Percentiles rank a stretch among this genome's conserved stretches.
Evolutionary conservation across 2,888 invertebrate genomes (phyloP).

Genomic region (Melieria crassipennis): DNA sequence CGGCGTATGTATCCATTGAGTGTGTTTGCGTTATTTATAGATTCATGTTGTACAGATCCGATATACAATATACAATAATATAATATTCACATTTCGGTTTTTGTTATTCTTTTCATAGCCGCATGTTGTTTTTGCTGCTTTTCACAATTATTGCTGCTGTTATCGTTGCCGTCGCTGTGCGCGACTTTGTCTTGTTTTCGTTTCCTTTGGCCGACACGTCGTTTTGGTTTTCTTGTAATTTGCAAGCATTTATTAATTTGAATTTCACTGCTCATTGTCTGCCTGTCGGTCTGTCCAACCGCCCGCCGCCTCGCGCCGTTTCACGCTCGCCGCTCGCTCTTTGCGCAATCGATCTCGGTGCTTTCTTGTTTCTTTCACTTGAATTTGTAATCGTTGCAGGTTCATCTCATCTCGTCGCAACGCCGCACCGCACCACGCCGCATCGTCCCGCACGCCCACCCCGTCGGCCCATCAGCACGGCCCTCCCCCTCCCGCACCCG

Average conservation of each 20-base stretch:
- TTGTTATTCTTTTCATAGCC: not conserved
- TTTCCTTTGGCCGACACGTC: not conserved
- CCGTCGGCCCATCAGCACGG: too few species aligned
- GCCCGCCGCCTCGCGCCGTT: not conserved
- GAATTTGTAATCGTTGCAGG: not conserved
- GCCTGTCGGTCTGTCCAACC: too few species aligned
- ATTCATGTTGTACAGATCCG: slow-evolving; percentile 30
- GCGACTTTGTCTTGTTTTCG: too few species aligned
- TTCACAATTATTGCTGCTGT: too few species aligned
- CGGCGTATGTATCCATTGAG: not conserved
- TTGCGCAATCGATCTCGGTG: not conserved
- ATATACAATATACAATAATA: not conserved
- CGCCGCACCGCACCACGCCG: not conserved
- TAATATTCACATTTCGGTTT: not conserved
- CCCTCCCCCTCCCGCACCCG: too few species aligned
- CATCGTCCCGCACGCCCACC: too few species aligned
- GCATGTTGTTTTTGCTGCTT: too few species aligned
- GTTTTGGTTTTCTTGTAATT: not conserved
- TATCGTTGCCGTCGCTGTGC: too few species aligned
- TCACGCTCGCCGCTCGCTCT: not conserved
- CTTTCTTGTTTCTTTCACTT: not conserved
- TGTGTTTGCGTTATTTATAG: slow-evolving; percentile 30
- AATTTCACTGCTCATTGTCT: not conserved
- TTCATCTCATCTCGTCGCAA: not conserved
- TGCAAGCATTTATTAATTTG: not conserved